Evolutionary conservation across 2,113 vertebrate genomes (phyloP), one percentile per base, ranked within the genome.

Genomic region (Apodemus sylvaticus): DNA sequence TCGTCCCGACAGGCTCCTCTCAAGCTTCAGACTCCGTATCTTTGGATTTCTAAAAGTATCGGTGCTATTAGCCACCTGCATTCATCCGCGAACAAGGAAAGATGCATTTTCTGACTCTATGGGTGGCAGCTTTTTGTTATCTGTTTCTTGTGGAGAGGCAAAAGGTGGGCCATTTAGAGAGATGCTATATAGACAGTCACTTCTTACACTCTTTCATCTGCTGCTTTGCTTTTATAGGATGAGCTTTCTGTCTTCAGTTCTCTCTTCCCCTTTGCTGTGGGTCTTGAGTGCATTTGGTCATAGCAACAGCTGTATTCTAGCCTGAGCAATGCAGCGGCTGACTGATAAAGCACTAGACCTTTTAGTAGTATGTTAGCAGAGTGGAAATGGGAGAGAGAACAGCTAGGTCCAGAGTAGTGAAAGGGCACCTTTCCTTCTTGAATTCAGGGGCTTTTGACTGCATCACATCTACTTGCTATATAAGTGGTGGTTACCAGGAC

Each of bases 121-220:
- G 95, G 94, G 94, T 96, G 95, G 95, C 71, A 95, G 89, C 77
- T 62, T 96, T 95, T 90, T 95, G 93, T 96, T 96, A 79, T 95
- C 94, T 96, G 78, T 96, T 94, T 96, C 91, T 97, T 2, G 0
- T 31, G 70, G 94, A 92, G 89, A 96, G 90, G 89, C 73, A 45
- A 74, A 94, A 96, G 95, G 95, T 96, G 66, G 90, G 87, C 91
- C 86, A 58, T 94, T 97, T 91, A 89, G 79, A 93, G 96, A 93
- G 89, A 90, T 73, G 95, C 76, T 85, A 60, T 76, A 71, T 62
- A 85, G 89, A 83, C 86, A 77, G 74, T 62, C 73, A 70, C 90
- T 91, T 96, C 62, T 66, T 89, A 64, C 9, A 19, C 55, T 90
- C 58, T 81, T 94, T 88, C 34, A 39, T 89, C 74, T 70, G 42